Evolutionary conservation across 2,888 invertebrate species (phyloP), one percentile per base, ranked within the genome.

Genomic region (Melikaiella ostensackeni): DNA sequence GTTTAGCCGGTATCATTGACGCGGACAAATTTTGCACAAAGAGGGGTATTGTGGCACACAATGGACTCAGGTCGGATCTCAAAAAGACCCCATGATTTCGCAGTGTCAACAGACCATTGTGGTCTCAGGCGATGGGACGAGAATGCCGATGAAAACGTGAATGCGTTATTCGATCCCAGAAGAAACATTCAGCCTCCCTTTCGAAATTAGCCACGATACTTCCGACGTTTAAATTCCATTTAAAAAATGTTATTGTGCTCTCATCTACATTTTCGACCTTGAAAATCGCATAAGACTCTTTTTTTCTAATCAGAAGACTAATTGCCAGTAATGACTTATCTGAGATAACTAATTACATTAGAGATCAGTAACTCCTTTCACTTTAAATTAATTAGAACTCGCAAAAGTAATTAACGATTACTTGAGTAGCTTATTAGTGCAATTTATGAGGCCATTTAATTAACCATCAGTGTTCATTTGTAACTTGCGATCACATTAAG

Each of bases 151-250:
- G 42, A 57, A 46, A 74, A 75, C 70, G 63, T 79, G 62, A 74
- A 9, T 62, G 80, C 73, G 76, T 77, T 77, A 82, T 62, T 64
- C 75, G 80, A 85, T 79, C 77, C 75, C 81, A 30, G 16, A n/a
- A 66, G 66, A 30, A 46, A 30, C 46, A 19, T 50, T 64, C 27
- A 27, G 59, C 13, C 13, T 27, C 24, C 33, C n/a, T 33, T 50
- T 33, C 50, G 70, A 55, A 70, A 70, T 70, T 70, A 21, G 70
- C 70, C 70, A 55, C 30, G n/a, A 70, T 50, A 50, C 70, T 50
- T 70, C 70, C 70, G 70, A 33, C 70, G n/a, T 46, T 50, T 50
- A 50, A 19, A 70, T 55, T 70, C 50, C 33, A 30, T 19, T 11
- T 30, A 30, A 70, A 70, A 50, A n/a, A n/a, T 50, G 46, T 46